Evolutionary conservation across 2,888 invertebrate genomes (phyloP), one percentile per base, ranked within the genome.

Genomic region (Lamellibrachia columna): DNA sequence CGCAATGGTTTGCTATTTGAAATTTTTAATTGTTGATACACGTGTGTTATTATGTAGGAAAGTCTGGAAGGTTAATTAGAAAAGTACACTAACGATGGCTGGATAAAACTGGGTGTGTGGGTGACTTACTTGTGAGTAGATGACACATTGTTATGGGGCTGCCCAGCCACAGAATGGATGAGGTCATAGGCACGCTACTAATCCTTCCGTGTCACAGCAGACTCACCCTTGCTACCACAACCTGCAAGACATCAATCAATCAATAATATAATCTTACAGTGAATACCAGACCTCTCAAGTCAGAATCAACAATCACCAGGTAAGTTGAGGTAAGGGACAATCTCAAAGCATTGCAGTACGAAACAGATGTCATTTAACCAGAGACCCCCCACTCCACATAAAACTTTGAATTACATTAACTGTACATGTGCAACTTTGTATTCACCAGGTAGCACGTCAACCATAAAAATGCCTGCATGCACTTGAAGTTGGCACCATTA

Each of bases 201-300:
- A 9, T 75, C 75, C 2, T 75, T 75, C 22, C 3, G 75, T 40
- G 75, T 75, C 75, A 75, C 75, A 75, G 75, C 22, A 3, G 6
- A 11, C n/a, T 75, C 6, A n/a, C 6, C 75, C 75, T 75, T 75
- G 22, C 22, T 22, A n/a, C 75, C 75, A 75, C 22, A 75, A 75
- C 22, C 75, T 75, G 75, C 15, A 75, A 75, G 7, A 75, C 22
- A 75, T 75, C 75, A 75, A 75, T 75, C 75, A 75, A 75, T 75
- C n/a, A 75, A 75, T 75, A 75, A 75, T 75, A 75, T 40, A 75
- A 75, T 75, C 75, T 75, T 75, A n/a, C 75, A 75, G 75, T 75
- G 22, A 75, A 75, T n/a, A 75, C 75, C 11, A n/a, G 75, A 75
- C 15, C 1, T 60, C 22, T 75, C 22, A 75, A 22, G 22, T 22